These are phyloP conservation scores for Porphyrio hochstetteri DNA, from an alignment of 2,113 vertebrate species.

Conservation along the genomic window DNA sequence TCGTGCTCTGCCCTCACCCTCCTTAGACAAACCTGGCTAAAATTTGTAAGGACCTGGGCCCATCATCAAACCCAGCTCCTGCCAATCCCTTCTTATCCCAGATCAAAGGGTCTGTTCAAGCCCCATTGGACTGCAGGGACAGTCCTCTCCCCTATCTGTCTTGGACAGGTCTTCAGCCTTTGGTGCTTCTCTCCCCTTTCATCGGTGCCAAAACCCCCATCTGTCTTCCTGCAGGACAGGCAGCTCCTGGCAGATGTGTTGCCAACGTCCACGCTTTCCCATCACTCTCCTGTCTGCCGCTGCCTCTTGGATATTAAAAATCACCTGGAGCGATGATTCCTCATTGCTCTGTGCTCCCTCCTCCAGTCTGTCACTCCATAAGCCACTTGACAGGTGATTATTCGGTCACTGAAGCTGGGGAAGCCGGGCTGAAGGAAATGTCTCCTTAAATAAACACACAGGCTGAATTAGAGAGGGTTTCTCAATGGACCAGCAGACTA, in stretches of 20 bases:
- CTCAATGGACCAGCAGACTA: neutral
- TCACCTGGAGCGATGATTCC: neutral
- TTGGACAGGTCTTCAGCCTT: neutral
- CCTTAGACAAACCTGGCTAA: neutral
- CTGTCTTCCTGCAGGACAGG: neutral
- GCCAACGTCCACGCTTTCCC: neutral
- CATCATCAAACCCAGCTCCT: neutral
- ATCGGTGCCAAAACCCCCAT: neutral
- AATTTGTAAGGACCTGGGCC: neutral
- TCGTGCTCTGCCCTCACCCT: neutral
- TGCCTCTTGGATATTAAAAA: constrained; percentile 33
- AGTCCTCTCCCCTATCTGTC: neutral
- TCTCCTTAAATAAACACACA: neutral
- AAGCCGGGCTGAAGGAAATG: neutral
- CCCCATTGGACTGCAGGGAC: neutral
- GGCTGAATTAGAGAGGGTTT: neutral
- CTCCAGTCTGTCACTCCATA: neutral
- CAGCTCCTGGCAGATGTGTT: constrained; percentile 3
- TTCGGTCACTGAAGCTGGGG: neutral
- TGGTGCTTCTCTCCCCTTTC: neutral
- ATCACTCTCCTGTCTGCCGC: constrained; percentile 6
- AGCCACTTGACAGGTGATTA: constrained; percentile 53
- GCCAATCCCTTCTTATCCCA: neutral
- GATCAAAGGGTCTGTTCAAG: neutral
- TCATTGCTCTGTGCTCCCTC: neutral